Evolutionary conservation across 2,113 vertebrate species (phyloP), one percentile per base, ranked within the genome.

Genomic region (Percopsis transmontana): DNA sequence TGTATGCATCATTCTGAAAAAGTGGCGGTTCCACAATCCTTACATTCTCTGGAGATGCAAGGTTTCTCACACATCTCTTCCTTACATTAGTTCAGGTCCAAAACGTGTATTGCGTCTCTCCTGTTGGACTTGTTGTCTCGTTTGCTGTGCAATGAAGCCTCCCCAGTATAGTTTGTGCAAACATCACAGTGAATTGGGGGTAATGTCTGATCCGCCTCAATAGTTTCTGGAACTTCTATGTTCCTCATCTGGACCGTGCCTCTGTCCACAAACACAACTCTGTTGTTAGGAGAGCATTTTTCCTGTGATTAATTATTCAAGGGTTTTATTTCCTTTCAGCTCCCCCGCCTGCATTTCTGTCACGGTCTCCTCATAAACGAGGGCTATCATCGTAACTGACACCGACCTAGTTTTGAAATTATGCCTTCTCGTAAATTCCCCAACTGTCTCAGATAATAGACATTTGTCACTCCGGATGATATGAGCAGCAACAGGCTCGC

Each of bases 271-370:
- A 5, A 48, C 15, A 63, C 27, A 38, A 16, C 47, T 50, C 14
- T 39, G 44, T 18, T 15, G n/a, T 42, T 20, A 20, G 33, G 12
- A 52, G 16, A 6, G 3, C 6, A 41, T 8, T 45, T 16, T 27
- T 41, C 50, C 24, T 53, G 7, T 24, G 54, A 23, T 72, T 40
- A 50, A 48, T 75, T 73, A 75, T 70, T 72, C 8, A 69, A 41
- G 21, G 2, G 0, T 19, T 59, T 53, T 52, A 45, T 69, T 69
- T 58, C 2, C 23, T 41, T 24, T 15, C 20, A 9, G 23, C 39
- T 42, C 21, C 50, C 24, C 5, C 10, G 5, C n/a, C 10, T 1
- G 6, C 39, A 42, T 12, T 53, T 19, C 7, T 59, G 13, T 75
- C 72, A 77, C 51, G 13, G 11, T 24, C 3, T 53, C 41, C 54